Evolutionary conservation across 2,113 vertebrate species (phyloP).

Genomic region (Sitta europaea): DNA sequence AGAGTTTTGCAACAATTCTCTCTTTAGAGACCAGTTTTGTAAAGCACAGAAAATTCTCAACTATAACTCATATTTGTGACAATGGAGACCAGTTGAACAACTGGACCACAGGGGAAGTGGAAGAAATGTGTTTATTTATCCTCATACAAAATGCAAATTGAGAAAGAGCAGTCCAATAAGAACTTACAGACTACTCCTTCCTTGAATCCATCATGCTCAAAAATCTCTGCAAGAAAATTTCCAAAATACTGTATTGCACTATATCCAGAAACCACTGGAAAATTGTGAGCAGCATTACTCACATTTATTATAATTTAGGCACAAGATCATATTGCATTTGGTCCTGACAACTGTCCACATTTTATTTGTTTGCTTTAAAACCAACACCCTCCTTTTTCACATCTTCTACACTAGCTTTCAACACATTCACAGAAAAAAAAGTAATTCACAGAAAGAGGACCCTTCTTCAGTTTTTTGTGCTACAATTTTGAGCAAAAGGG

Average conservation of each 20-base stretch:
- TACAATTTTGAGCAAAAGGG: not conserved
- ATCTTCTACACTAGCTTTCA: not conserved
- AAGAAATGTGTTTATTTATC: not conserved
- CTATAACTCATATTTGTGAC: not conserved
- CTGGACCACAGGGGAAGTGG: not conserved
- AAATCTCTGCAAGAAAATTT: not conserved
- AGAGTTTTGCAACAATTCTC: not conserved
- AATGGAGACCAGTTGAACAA: not conserved
- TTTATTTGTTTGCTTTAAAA: not conserved
- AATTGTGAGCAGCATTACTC: not conserved
- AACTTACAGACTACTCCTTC: not conserved
- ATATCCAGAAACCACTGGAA: not conserved
- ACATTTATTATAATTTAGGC: not conserved
- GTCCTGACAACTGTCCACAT: not conserved
- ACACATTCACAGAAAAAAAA: not conserved
- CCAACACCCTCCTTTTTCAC: not conserved
- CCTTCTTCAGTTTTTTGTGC: not conserved
- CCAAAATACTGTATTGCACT: not conserved
- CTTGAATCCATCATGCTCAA: not conserved
- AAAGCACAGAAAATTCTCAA: not conserved
- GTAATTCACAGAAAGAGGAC: not conserved
- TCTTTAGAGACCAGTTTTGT: not conserved
- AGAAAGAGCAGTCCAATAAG: not conserved
- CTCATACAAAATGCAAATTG: not conserved
- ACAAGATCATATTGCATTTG: not conserved